These are phyloP conservation scores for Anniella stebbinsi DNA, from an alignment of 2,797 vertebrate genomes.

Conservation along the genomic window DNA sequence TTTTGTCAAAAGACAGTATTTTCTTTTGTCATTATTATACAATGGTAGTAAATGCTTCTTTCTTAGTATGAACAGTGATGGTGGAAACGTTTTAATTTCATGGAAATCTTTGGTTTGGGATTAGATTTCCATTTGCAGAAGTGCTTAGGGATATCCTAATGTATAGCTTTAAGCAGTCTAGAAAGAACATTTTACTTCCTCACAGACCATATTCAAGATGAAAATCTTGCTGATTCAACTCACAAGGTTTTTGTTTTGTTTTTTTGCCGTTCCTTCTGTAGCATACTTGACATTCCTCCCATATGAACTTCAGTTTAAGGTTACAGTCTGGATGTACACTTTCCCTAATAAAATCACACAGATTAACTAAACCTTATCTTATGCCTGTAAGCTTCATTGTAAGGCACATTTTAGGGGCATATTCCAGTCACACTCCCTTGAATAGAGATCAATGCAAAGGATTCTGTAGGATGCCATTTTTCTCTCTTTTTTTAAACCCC, in stretches of 20 bases:
- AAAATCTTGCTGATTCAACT: neutral
- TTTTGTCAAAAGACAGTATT: slow-evolving; percentile 28
- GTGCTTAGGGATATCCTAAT: neutral
- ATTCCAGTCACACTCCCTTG: neutral
- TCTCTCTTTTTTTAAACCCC: no score
- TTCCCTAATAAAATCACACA: neutral
- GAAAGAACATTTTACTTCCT: neutral
- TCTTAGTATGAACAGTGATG: slow-evolving; percentile 14
- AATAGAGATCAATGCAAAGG: neutral
- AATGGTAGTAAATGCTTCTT: neutral
- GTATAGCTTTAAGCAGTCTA: neutral
- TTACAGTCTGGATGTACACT: neutral
- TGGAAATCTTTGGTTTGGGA: slow-evolving; percentile 1
- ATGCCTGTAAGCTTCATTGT: neutral
- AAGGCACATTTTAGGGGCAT: neutral
- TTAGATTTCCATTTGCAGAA: neutral
- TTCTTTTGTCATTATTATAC: slow-evolving; percentile 19
- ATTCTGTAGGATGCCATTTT: neutral
- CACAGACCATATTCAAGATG: neutral
- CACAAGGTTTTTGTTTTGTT: neutral
- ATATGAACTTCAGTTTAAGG: neutral
- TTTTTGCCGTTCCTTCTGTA: neutral
- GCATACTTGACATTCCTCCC: neutral
- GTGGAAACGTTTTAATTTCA: slow-evolving; percentile 23
- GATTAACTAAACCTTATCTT: neutral